Percentiles rank a stretch among this genome's conserved stretches.
Evolutionary conservation across 2,888 invertebrate genomes (phyloP).

Genomic region (Caenorhabditis sp.): DNA sequence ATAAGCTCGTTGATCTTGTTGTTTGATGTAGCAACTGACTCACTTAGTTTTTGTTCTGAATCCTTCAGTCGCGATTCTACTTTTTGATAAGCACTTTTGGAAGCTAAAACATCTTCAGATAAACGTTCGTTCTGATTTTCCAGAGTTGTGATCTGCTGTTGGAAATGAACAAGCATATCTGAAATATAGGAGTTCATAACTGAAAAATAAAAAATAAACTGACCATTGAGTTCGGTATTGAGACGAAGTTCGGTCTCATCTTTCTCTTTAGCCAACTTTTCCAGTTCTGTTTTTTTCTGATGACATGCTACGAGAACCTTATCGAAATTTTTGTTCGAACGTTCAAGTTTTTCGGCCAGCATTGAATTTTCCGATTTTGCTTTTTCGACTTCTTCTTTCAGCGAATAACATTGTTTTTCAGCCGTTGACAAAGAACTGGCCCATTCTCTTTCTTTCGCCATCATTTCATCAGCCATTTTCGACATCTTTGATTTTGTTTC

Average conservation of each 20-base stretch:
- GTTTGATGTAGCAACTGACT: too few relatives aligned
- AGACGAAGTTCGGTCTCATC: neutral
- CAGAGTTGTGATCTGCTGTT: neutral
- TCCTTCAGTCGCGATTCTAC: too few relatives aligned
- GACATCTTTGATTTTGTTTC: neutral
- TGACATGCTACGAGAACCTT: neutral
- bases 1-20: too few relatives aligned
- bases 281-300: neutral
- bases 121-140: neutral
- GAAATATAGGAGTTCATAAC: too few relatives aligned
- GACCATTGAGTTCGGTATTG: neutral
- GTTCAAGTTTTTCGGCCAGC: neutral
- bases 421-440: neutral
- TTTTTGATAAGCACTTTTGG: too few relatives aligned
- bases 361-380: neutral
- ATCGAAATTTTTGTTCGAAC: neutral
- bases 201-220: neutral
- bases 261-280: neutral
- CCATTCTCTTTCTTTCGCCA: neutral
- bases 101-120: too few relatives aligned
- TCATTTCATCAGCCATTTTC: neutral
- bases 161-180: neutral
- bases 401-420: neutral
- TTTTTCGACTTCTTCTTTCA: neutral
- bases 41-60: too few relatives aligned